phyloP scores from a whole-genome alignment of 2,113 vertebrate genomes.

The Trochalopteron elliotii region DNA sequence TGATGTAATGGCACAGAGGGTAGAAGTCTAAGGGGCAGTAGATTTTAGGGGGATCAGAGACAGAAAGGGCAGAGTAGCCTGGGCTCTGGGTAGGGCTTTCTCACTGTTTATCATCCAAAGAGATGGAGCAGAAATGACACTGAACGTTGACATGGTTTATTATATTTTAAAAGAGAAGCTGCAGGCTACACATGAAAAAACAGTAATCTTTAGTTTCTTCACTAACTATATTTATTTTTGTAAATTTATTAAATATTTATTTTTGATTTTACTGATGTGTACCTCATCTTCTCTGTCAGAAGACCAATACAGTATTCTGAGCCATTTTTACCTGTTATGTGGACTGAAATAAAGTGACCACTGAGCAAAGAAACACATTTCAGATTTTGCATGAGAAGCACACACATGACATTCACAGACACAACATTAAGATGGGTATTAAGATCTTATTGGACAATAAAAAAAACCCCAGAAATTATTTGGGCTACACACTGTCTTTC shows the following conservation, averaged over 20 bases:
- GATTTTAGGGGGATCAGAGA: neutral
- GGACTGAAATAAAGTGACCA: neutral
- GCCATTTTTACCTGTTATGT: neutral
- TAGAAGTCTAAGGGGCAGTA: neutral
- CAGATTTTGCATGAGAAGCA: neutral
- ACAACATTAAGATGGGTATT: neutral
- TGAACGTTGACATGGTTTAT: neutral
- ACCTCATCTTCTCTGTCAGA: neutral
- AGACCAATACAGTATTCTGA: rapidly evolving
- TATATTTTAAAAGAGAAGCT: neutral
- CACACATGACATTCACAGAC: neutral
- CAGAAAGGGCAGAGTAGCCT: neutral
- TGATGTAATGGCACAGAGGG: neutral
- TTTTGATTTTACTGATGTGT: neutral
- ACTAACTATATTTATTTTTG: neutral
- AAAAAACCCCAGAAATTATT: neutral
- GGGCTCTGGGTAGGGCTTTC: neutral
- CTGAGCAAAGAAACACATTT: neutral
- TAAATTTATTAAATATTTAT: neutral
- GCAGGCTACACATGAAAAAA: neutral
- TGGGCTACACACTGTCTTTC: neutral
- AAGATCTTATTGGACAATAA: neutral
- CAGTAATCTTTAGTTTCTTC: neutral
- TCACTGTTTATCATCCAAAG: neutral
- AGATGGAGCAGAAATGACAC: neutral